phyloP scores from a whole-genome alignment of 2,888 invertebrate species.

The Sarcophaga subvicina region DNA sequence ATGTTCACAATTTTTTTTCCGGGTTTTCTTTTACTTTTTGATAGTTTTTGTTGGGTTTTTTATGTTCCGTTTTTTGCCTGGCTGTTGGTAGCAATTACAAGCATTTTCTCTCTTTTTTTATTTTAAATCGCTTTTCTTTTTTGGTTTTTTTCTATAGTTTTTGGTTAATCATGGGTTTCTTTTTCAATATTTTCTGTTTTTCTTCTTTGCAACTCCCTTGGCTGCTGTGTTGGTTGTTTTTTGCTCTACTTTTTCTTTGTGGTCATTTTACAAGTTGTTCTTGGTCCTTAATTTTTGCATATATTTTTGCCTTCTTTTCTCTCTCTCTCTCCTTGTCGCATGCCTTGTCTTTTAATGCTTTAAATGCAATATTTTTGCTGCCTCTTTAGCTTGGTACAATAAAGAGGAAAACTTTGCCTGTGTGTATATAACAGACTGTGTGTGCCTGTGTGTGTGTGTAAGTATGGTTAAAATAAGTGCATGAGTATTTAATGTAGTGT shows the following conservation, averaged over 20 bases:
- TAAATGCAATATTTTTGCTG: neutral
- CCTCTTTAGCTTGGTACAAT: neutral
- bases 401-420: neutral
- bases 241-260: conserved; percentile 33
- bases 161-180: conserved; percentile 48
- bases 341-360: conserved; percentile 17
- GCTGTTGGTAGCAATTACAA: neutral
- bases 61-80: neutral
- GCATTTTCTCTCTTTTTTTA: conserved; percentile 14
- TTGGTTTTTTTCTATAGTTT: conserved; percentile 25
- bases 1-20: neutral
- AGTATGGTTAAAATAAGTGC: conserved; percentile 11
- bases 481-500: conserved; percentile 44
- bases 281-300: neutral
- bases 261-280: conserved; percentile 1
- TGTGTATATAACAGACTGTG: neutral
- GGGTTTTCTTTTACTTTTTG: neutral
- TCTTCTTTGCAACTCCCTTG: conserved; percentile 37
- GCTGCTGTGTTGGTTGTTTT: neutral
- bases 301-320: neutral
- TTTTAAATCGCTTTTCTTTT: conserved; percentile 5
- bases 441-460: neutral
- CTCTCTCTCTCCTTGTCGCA: neutral
- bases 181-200: conserved; percentile 34
- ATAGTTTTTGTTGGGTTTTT: neutral